Base-by-base conservation (phyloP, 2,797 vertebrate species). In the Pseudopleuronectes americanus region DNA sequence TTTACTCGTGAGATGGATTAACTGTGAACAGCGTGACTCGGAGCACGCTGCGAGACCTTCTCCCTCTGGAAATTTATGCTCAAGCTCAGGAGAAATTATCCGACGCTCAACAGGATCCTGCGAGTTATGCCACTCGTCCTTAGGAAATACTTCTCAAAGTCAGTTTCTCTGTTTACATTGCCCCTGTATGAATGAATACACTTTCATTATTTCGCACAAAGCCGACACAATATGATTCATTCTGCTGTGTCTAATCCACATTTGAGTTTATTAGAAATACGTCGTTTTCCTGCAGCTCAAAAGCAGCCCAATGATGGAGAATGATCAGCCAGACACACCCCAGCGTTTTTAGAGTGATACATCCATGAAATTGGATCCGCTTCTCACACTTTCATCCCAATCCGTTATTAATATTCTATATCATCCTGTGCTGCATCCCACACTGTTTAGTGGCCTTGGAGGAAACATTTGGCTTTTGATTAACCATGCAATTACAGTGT, bases 311-410 rank as follows among this genome's bases (percentile, higher is more conserved):
- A 80, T 90, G 87, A 92, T 85, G 76, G 74, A 84, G 77, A 82
- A 85, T 81, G 84, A 92, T 90, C 87, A 86, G 73, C 65, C 86
- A 84, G 85, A 92, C 87, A 89, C 85, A 82, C 74, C 76, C 56
- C 59, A 61, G 66, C 77, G 85, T 88, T 89, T 89, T 89, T 85
- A 78, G 83, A 90, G 84, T 67, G 88, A 91, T 85, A 88, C 80
- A 92, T 84, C 87, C 87, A 91, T 92, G 89, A 93, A 92, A 93
- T 93, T 93, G 87, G 87, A 91, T 92, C 86, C 64, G 85, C 86
- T 86, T 84, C 80, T 90, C 86, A 85, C 58, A 74, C 83, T 85
- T 86, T 89, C 76, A 85, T 86, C 80, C 83, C 51, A 78, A 80
- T 58, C 57, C 26, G 36, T 87, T 90, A 87, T 91, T 90, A 90